phyloP scores from a whole-genome alignment of 2,888 invertebrate species.

The Tupiocoris notatus region DNA sequence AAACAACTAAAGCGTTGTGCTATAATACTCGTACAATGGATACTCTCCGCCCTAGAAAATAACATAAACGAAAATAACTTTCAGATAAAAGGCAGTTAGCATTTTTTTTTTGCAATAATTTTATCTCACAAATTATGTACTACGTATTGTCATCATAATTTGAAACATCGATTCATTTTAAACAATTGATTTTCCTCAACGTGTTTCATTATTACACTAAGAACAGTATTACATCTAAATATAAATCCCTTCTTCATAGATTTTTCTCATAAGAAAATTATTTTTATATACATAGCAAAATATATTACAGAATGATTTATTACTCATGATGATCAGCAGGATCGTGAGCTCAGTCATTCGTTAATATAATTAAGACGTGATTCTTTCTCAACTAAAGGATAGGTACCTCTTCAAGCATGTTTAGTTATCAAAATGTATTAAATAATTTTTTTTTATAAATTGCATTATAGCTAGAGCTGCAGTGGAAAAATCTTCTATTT shows the following conservation, averaged over 20 bases:
- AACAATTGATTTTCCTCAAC: not conserved
- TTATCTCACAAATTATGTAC: not conserved
- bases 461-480: not conserved
- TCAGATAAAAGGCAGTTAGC: not conserved
- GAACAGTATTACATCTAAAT: not conserved
- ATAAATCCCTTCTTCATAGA: not conserved
- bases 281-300: not conserved
- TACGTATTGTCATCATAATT: constrained; percentile 38
- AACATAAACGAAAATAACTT: not conserved
- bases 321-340: not conserved
- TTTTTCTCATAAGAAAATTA: not conserved
- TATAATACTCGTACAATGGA: too few species aligned
- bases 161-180: constrained; percentile 10
- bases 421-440: not conserved
- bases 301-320: not conserved
- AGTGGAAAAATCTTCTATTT: not conserved
- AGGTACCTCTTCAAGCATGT: too few species aligned
- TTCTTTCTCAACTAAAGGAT: not conserved
- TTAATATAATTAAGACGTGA: not conserved
- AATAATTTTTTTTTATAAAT: too few species aligned
- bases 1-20: not conserved
- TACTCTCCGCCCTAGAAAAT: not conserved
- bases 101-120: not conserved
- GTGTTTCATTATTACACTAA: not conserved
- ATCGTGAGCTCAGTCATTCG: not conserved